Evolutionary conservation across 1,140 invertebrate species (phyloP).

Genomic region (Laupala kohalensis): DNA sequence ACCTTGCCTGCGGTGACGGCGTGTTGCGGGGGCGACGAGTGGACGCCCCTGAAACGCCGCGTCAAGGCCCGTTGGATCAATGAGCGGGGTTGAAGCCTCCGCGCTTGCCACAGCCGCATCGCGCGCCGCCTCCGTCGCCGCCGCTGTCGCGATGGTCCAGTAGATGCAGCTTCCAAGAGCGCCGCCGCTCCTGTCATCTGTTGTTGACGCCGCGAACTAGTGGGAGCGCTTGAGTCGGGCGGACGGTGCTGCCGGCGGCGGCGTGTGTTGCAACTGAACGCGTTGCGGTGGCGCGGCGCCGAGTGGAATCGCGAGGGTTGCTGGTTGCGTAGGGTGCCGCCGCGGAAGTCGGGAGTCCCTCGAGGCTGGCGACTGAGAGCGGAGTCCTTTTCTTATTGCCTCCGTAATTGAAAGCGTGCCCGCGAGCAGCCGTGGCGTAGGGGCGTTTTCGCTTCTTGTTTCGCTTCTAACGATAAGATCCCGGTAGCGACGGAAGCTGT

Average conservation of each 20-base stretch:
- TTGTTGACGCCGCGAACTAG: background rate
- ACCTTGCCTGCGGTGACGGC: background rate
- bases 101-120: no score
- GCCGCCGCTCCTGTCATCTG: background rate
- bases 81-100: no score
- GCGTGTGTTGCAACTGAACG: background rate
- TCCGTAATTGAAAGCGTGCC: no score
- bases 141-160: background rate
- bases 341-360: no score
- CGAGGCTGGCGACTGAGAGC: background rate
- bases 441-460: no score
- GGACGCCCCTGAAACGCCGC: no score
- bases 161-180: background rate
- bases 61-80: no score
- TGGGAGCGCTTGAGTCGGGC: background rate
- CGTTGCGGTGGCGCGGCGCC: background rate
- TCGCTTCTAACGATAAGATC: no score
- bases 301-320: no score
- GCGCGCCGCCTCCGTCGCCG: background rate
- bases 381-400: background rate
- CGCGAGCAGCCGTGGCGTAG: background rate
- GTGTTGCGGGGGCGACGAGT: no score
- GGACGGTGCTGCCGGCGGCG: background rate
- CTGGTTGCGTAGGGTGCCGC: no score
- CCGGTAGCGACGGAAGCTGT: no score